Evolutionary conservation across 1,140 invertebrate genomes (phyloP).

Genomic region (Maconellicoccus hirsutus): DNA sequence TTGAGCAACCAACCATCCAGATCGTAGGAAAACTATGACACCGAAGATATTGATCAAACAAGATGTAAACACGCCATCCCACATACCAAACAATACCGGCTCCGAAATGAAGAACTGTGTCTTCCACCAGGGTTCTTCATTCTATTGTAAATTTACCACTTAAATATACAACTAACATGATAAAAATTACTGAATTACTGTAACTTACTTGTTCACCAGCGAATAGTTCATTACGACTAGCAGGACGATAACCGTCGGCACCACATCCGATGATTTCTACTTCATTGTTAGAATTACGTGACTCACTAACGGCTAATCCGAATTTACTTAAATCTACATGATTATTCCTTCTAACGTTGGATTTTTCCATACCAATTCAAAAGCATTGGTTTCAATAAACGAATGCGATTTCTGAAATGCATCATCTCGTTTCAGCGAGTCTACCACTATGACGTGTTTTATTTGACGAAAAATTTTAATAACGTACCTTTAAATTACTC

Average conservation of each 20-base stretch:
- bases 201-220: conserved; percentile 64
- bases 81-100: conserved; percentile 89
- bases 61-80: conserved; percentile 92
- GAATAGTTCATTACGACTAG: conserved; percentile 74
- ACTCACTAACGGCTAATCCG: background rate
- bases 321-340: background rate
- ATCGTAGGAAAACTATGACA: conserved; percentile 89
- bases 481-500: too few relatives aligned
- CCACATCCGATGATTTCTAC: conserved; percentile 50
- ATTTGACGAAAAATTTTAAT: too few relatives aligned
- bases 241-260: conserved; percentile 65
- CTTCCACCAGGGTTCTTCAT: conserved; percentile 77
- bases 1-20: conserved; percentile 94
- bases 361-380: background rate
- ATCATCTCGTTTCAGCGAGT: too few relatives aligned
- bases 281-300: background rate
- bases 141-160: conserved; percentile 38
- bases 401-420: too few relatives aligned
- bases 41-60: conserved; percentile 95
- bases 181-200: conserved; percentile 18
- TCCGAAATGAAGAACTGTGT: conserved; percentile 86
- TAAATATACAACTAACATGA: background rate
- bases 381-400: too few relatives aligned
- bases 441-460: too few relatives aligned
- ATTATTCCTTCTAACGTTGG: background rate